Evolutionary conservation across 1,140 invertebrate genomes (phyloP), one percentile per base, ranked within the genome.

Genomic region (Phthorimaea operculella): DNA sequence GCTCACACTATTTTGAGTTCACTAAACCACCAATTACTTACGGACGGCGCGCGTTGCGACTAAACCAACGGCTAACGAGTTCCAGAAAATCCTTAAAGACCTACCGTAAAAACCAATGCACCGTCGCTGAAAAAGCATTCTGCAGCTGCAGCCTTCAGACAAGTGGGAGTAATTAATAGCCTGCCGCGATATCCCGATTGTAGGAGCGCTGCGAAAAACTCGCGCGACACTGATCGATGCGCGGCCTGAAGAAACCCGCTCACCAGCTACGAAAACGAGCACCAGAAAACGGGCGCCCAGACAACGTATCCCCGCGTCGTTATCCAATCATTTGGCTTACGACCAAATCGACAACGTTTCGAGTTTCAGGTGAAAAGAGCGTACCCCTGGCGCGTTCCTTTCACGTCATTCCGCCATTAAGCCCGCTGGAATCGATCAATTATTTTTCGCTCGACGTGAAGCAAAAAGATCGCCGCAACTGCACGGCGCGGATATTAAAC

Each of bases 401-500:
- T 68, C 72, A 74, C 72, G 70, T 74, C 67, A 76, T 76, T 58
- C 68, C 60, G 67, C 71, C 70, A 76, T 79, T 77, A 75, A 74
- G 70, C 68, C 54, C 58, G 53, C 64, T 66, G 63, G 63, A 71
- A 81, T 74, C 75, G 72, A 81, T 81, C 78, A 76, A 81, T 79
- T 79, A 77, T 76, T 78, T 81, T 76, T 77, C 72, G 66, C 66
- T 74, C 66, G 68, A 60, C 59, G 63, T 64, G 64, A 60, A 51
- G 67, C 72, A 79, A 77, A 81, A 79, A 81, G 78, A 76, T 68
- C 54, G 53, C 53, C 55, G 55, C 67, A 66, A 68, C 70, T 58
- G 70, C 66, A 68, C 72, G 78, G 78, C 66, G 67, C 72, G 78
- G 78, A 78, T 78, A 81, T 81, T 79, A 79, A 79, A 76, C 76